Evolutionary conservation across 1,140 invertebrate genomes (phyloP).

Genomic region (Ectropis grisescens): DNA sequence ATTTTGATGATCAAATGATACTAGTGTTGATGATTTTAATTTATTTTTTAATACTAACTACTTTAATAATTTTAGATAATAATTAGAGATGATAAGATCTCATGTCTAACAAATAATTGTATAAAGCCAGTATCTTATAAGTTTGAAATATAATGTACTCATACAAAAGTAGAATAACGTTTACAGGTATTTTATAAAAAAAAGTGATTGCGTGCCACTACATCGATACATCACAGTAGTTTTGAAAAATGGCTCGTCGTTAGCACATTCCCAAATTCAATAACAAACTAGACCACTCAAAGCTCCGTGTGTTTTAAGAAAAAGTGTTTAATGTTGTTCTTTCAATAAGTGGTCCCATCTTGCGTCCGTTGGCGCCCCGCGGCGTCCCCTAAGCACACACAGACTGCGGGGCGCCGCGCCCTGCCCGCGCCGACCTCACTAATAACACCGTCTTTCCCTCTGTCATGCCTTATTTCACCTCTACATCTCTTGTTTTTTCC

Average conservation of each 20-base stretch:
- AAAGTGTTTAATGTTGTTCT: conserved; percentile 57
- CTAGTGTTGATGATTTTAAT: no score
- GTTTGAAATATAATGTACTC: no score
- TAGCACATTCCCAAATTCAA: conserved; percentile 1
- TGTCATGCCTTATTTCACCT: conserved; percentile 64
- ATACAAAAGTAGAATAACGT: no score
- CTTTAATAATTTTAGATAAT: no score
- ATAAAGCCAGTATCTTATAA: no score
- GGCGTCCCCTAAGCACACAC: conserved; percentile 61
- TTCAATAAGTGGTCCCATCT: conserved; percentile 53
- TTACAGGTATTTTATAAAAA: no score
- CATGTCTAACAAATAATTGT: no score
- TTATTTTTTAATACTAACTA: no score
- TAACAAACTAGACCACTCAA: conserved; percentile 22
- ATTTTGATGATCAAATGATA: no score
- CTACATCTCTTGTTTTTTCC: conserved; percentile 54
- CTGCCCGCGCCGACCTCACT: conserved; percentile 39
- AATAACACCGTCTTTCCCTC: conserved; percentile 63
- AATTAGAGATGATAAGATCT: no score
- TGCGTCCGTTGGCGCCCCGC: conserved; percentile 48
- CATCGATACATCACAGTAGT: no score
- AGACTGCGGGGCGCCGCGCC: conserved; percentile 68
- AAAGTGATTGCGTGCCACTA: no score
- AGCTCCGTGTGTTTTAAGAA: conserved; percentile 51
- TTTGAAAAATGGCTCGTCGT: neutral